Percentiles rank a stretch among this genome's conserved stretches.
phyloP scores from a whole-genome alignment of 2,888 invertebrate species.

The Osedax fenrisi region DNA sequence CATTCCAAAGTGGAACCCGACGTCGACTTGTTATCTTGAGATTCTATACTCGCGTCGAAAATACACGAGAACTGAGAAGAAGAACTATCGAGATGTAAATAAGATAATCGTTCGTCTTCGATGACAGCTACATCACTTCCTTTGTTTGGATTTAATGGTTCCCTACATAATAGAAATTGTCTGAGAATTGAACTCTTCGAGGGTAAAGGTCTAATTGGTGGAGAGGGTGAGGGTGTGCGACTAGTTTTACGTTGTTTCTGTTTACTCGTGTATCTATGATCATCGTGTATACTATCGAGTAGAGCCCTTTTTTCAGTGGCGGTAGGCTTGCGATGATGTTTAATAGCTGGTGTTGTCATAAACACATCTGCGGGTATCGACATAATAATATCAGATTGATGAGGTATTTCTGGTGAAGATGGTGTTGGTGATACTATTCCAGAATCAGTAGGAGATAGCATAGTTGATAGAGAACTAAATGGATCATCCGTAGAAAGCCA shows the following conservation, averaged over 20 bases:
- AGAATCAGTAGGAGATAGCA: background rate
- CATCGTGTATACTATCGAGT: constrained; percentile 8
- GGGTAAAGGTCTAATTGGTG: background rate
- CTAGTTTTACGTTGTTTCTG: constrained; percentile 5
- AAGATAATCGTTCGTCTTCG: constrained; percentile 31
- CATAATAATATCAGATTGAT: background rate
- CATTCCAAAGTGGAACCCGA: constrained; percentile 32
- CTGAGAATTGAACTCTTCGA: constrained; percentile 28
- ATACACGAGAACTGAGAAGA: background rate
- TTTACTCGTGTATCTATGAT: constrained; percentile 13
- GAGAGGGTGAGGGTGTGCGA: background rate
- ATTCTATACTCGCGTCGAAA: background rate
- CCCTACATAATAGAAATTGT: constrained; percentile 33
- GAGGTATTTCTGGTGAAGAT: background rate
- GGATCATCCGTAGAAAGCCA: background rate
- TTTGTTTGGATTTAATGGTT: constrained; percentile 35
- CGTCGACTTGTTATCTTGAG: background rate
- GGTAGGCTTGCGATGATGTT: background rate
- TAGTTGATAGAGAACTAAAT: background rate
- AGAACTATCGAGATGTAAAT: constrained; percentile 25
- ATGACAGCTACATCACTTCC: constrained; percentile 34
- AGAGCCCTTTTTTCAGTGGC: background rate
- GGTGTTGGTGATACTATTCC: background rate
- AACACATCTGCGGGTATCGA: background rate
- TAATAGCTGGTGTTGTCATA: background rate